Base-by-base conservation (phyloP, 2,888 invertebrate species). In the Eudemis profundana region DNA sequence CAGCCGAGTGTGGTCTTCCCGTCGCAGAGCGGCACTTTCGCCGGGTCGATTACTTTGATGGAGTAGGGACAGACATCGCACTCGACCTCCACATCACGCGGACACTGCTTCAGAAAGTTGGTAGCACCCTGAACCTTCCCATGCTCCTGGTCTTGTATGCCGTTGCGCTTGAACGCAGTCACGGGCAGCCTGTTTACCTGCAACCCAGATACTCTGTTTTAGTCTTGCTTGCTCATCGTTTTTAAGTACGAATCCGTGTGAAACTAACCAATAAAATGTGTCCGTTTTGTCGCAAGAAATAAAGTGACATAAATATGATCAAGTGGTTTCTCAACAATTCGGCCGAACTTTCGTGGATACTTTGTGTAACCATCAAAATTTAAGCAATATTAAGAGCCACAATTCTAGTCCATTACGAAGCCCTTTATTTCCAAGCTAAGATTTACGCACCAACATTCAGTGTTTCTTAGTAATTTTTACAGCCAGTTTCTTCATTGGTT, bases 61-160 rank as follows among this genome's bases (percentile, higher is more conserved):
- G 72, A 74, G 38, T 74, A 68, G 29, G 72, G 72, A 67, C 79
- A 80, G 42, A 81, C 76, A 42, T 84, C 81, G 70, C 82, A 88
- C 73, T 84, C 86, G 59, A 90, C 72, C 27, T 83, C 74, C 57
- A 90, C 87, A 72, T 90, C 90, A 46, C 78, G 83, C 17, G 88
- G 84, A 70, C 78, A 81, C 72, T 88, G 81, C 67, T 66, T 68
- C 66, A 91, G 84, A 74, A 85, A 91, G 81, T 89, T 90, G 53
- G 88, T 69, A 68, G 88, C 82, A 53, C 89, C 89, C 70, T 86
- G 77, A 57, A 78, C 66, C 74, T 80, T 84, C 61, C 91, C 90
- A 78, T 89, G 85, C 71, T 90, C 89, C 74, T 89, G 88, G 71
- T 91, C 91, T 74, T 91, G 91, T 83, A 90, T 87, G 69, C 91